Evolutionary conservation across 2,888 invertebrate genomes (phyloP).

Genomic region (Himalopsyche anomala): DNA sequence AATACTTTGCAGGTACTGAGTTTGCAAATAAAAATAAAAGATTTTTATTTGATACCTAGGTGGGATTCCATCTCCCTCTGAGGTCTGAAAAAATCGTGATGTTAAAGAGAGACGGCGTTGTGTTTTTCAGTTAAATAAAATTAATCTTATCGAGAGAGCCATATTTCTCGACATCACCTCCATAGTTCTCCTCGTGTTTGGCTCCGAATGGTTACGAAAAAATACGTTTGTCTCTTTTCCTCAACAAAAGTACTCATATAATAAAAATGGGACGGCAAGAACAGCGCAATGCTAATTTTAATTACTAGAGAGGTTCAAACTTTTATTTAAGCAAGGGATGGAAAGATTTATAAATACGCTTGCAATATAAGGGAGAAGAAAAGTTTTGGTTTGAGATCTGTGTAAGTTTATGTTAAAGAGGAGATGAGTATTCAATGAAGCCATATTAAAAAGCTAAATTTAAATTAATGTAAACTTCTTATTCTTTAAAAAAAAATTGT

Average conservation of each 20-base stretch:
- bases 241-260: neutral
- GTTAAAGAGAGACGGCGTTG: conserved; percentile 66
- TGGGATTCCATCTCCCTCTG: conserved; percentile 48
- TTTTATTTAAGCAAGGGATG: conserved; percentile 66
- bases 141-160: conserved; percentile 76
- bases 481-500: too few relatives aligned
- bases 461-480: too few relatives aligned
- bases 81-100: conserved; percentile 48
- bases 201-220: conserved; percentile 46
- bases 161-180: conserved; percentile 76
- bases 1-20: conserved; percentile 62
- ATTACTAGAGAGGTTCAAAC: conserved; percentile 65
- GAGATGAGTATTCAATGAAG: neutral
- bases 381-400: conserved; percentile 62
- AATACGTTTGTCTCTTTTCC: conserved; percentile 55
- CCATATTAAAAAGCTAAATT: conserved; percentile 3
- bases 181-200: conserved; percentile 70
- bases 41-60: conserved; percentile 53
- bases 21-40: conserved; percentile 65
- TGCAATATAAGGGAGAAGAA: conserved; percentile 62
- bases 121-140: conserved; percentile 69
- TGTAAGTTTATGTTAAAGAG: conserved; percentile 42
- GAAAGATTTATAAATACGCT: conserved; percentile 66
- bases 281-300: conserved; percentile 63
- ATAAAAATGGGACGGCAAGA: conserved; percentile 50